These are phyloP conservation scores for Semaprochilodus insignis DNA, from an alignment of 2,797 vertebrate species.

Conservation along the genomic window DNA sequence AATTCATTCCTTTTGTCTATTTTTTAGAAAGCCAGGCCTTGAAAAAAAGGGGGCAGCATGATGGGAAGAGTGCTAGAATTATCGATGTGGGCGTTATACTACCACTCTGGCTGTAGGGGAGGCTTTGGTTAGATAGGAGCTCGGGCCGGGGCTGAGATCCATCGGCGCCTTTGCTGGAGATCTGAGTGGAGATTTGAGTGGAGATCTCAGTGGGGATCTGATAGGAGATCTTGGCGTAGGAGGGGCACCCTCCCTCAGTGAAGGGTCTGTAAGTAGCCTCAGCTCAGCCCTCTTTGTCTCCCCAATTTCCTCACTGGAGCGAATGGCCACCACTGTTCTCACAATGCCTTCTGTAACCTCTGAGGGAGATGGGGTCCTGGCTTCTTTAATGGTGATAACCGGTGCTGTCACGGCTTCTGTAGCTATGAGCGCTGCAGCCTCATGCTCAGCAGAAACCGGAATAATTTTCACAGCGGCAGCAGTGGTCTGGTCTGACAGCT, in stretches of 20 bases:
- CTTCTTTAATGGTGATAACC: conserved; percentile 81
- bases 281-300: conserved; percentile 60
- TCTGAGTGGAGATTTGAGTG: conserved; percentile 61
- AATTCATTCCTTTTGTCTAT: conserved; percentile 68
- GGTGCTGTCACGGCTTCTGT: conserved; percentile 66
- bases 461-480: conserved; percentile 68
- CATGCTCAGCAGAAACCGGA: conserved; percentile 70
- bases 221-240: conserved; percentile 31
- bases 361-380: conserved; percentile 76
- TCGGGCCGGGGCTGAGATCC: conserved; percentile 77
- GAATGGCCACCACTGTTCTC: conserved; percentile 19
- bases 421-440: conserved; percentile 65
- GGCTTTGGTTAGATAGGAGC: conserved; percentile 80
- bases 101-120: conserved; percentile 85
- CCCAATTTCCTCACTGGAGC: conserved; percentile 39
- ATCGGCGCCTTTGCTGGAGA: conserved; percentile 79
- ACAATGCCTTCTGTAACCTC: conserved; percentile 16
- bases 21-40: conserved; percentile 64
- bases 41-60: background rate
- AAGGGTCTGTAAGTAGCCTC: conserved; percentile 70
- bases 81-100: conserved; percentile 69
- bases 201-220: conserved; percentile 47
- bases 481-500: conserved; percentile 61
- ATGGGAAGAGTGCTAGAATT: conserved; percentile 12
- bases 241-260: conserved; percentile 73